phyloP scores from a whole-genome alignment of 2,888 invertebrate species.

The Temnothorax rugatulus region DNA sequence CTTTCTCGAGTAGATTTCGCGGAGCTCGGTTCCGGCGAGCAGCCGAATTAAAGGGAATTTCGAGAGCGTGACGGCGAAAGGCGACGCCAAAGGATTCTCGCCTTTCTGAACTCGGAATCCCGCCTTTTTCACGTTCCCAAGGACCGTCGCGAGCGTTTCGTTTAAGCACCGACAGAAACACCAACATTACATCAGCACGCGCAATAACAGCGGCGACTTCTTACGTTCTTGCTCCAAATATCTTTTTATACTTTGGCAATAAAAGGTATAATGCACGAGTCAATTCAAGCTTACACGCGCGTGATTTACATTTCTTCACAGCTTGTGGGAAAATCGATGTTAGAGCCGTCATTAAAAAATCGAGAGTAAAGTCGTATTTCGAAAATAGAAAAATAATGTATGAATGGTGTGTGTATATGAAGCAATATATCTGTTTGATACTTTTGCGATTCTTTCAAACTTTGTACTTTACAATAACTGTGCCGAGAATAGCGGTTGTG shows the following conservation, averaged over 20 bases:
- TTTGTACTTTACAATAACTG: constrained; percentile 60
- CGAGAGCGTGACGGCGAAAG: constrained; percentile 45
- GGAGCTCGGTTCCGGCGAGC: constrained; percentile 9
- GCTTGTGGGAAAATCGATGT: neutral
- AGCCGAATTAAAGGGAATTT: constrained; percentile 61
- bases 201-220: neutral
- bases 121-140: constrained; percentile 27
- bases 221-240: neutral
- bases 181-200: constrained; percentile 14
- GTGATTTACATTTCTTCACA: neutral
- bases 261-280: neutral
- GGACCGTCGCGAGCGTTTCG: neutral
- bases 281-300: neutral
- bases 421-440: neutral
- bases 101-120: constrained; percentile 14
- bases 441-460: constrained; percentile 26
- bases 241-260: neutral
- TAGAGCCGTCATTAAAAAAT: neutral
- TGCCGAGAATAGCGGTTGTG: constrained; percentile 53
- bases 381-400: neutral
- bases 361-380: neutral
- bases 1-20: constrained; percentile 27
- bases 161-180: constrained; percentile 14
- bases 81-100: constrained; percentile 21
- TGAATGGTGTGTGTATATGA: neutral